These are phyloP conservation scores for Catocala sponsa DNA, from an alignment of 2,888 invertebrate genomes.

Conservation along the genomic window DNA sequence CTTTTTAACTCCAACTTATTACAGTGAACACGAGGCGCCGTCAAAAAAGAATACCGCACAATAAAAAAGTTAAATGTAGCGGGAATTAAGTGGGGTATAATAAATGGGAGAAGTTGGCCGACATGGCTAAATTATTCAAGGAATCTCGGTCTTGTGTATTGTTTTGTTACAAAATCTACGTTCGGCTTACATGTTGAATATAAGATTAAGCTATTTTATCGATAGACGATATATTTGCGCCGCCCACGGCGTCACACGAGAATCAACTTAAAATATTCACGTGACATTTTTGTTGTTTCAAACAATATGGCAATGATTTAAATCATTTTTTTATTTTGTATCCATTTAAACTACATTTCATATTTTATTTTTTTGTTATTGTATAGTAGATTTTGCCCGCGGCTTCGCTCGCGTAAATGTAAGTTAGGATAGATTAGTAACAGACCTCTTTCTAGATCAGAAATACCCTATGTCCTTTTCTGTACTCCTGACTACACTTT, in stretches of 20 bases:
- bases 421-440: too few species aligned
- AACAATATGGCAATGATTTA: too few species aligned
- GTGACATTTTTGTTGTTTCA: too few species aligned
- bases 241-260: constrained; percentile 22
- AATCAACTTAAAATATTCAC: constrained; percentile 4
- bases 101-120: constrained; percentile 41
- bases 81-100: constrained; percentile 41
- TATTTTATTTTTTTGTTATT: too few species aligned
- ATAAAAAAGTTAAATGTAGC: constrained; percentile 31
- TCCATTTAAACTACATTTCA: too few species aligned
- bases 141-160: constrained; percentile 6
- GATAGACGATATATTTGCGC: constrained; percentile 8
- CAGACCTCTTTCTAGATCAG: too few species aligned
- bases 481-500: too few species aligned
- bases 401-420: too few species aligned
- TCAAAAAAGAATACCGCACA: constrained; percentile 1
- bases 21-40: background rate
- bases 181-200: constrained; percentile 21
- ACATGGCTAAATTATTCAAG: constrained; percentile 40
- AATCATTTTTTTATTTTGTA: too few species aligned
- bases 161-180: constrained; percentile 24
- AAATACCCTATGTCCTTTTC: too few species aligned
- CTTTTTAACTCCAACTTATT: constrained; percentile 10
- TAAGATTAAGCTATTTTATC: constrained; percentile 34
- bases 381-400: too few species aligned